phyloP scores from a whole-genome alignment of 2,888 invertebrate species.

The Tinea pellionella region DNA sequence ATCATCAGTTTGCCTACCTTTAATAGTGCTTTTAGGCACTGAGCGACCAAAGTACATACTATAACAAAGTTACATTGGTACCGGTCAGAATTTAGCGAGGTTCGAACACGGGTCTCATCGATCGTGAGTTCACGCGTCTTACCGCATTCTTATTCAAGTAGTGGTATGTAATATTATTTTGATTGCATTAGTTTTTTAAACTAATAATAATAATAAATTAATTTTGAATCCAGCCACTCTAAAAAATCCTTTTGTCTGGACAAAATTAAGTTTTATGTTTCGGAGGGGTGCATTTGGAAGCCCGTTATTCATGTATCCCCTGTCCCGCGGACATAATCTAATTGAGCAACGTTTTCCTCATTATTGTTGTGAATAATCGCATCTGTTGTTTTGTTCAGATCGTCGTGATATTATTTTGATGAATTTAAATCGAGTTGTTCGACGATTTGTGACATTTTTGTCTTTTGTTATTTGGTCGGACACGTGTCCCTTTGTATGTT shows the following conservation, averaged over 20 bases:
- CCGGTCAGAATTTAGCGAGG: too few relatives aligned
- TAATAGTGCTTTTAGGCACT: too few relatives aligned
- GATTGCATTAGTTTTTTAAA: too few relatives aligned
- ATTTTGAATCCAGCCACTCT: neutral
- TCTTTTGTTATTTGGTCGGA: neutral
- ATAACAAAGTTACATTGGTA: too few relatives aligned
- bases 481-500: neutral
- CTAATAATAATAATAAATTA: neutral
- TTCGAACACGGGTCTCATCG: too few relatives aligned
- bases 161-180: too few relatives aligned
- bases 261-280: neutral
- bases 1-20: too few relatives aligned
- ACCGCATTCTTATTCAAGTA: too few relatives aligned
- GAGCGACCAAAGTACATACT: too few relatives aligned
- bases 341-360: conserved; percentile 1
- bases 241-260: neutral
- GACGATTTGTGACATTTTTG: neutral
- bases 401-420: conserved; percentile 3
- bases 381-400: neutral
- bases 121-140: too few relatives aligned
- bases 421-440: neutral
- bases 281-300: neutral
- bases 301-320: neutral
- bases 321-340: neutral
- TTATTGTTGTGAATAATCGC: conserved; percentile 8